phyloP scores from a whole-genome alignment of 2,113 vertebrate species.

The Tachysurus fulvidraco region DNA sequence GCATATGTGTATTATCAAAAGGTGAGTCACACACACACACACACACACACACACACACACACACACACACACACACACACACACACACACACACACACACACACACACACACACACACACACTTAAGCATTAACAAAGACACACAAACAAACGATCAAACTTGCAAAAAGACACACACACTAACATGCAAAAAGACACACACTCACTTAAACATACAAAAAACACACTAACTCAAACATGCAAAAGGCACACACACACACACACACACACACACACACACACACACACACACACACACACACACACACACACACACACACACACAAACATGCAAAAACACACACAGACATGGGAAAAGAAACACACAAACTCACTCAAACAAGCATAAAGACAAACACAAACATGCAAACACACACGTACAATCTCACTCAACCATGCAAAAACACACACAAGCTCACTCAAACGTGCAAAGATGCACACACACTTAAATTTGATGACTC shows the following conservation, averaged over 20 bases:
- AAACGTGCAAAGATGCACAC: background rate
- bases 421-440: too few species aligned
- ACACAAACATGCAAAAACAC: too few species aligned
- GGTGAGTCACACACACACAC: constrained; percentile 67
- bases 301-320: too few species aligned
- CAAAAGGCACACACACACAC: too few species aligned
- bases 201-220: background rate
- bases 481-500: too few species aligned
- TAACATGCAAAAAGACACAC: background rate
- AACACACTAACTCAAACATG: too few species aligned
- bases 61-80: constrained; percentile 5
- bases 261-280: too few species aligned
- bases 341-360: too few species aligned
- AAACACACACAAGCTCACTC: background rate
- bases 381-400: too few species aligned
- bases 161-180: background rate
- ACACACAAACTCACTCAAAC: background rate
- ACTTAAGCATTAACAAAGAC: background rate
- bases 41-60: constrained; percentile 3
- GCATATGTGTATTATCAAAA: constrained; percentile 85
- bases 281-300: too few species aligned
- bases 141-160: background rate
- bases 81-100: background rate
- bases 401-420: too few species aligned
- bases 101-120: constrained; percentile 17